phyloP scores from a whole-genome alignment of 2,113 vertebrate genomes.

The Brachypteracias leptosomus region DNA sequence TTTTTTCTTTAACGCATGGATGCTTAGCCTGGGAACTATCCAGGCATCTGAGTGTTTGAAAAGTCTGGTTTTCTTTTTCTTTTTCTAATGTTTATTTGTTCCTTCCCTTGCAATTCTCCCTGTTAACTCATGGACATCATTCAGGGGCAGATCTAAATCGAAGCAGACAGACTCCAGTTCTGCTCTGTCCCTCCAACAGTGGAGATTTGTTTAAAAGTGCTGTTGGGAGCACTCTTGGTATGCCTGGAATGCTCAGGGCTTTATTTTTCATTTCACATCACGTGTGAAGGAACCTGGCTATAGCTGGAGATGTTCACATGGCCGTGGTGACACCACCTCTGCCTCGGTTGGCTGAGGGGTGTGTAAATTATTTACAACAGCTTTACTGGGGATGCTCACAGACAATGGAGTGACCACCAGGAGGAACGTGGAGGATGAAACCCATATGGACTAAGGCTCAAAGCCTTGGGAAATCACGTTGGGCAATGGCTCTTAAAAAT shows the following conservation, averaged over 20 bases:
- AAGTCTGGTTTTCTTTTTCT: constrained; percentile 59
- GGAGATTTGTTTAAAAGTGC: constrained; percentile 54
- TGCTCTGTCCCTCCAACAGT: constrained; percentile 15
- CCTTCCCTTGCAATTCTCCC: constrained; percentile 45
- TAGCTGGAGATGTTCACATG: neutral
- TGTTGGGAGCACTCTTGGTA: constrained; percentile 38
- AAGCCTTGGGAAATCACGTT: constrained; percentile 6
- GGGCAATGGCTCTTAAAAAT: constrained; percentile 13
- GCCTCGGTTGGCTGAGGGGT: neutral
- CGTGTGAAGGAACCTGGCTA: neutral
- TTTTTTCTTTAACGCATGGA: neutral
- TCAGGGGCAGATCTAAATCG: constrained; percentile 55
- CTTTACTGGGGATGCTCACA: neutral
- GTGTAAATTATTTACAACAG: neutral
- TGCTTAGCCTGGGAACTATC: constrained; percentile 46
- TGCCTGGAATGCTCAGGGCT: constrained; percentile 61
- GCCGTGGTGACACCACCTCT: neutral
- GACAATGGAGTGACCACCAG: neutral
- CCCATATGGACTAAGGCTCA: neutral
- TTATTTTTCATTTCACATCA: constrained; percentile 53
- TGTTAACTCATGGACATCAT: constrained; percentile 52
- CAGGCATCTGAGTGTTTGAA: neutral
- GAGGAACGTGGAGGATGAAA: neutral
- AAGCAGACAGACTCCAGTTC: constrained; percentile 63
- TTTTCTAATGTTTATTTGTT: constrained; percentile 68